Conservation (phyloP, 2,888 invertebrate genomes). For the Nemoura dubitans region DNA sequence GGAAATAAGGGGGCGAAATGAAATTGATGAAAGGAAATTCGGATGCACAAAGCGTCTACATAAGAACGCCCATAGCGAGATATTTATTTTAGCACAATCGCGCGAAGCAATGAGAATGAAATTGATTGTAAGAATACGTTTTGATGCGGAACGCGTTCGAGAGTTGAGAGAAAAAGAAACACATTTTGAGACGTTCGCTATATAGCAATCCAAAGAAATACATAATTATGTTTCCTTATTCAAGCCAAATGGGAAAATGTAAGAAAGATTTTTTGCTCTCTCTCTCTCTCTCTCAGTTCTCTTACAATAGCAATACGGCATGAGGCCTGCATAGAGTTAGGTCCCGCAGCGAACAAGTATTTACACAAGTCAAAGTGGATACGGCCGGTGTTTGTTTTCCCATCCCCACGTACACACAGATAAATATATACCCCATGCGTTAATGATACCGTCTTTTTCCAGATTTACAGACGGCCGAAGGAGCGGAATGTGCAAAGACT, state of each 20-base stretch:
- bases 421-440: neutral
- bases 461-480: neutral
- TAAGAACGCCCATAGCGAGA: neutral
- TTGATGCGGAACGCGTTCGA: too few species aligned
- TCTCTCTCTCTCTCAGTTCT: too few species aligned
- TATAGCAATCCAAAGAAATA: too few species aligned
- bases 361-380: neutral
- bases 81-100: too few species aligned
- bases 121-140: too few species aligned
- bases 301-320: neutral
- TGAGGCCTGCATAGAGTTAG: neutral
- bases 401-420: neutral
- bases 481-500: neutral
- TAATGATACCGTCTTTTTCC: neutral
- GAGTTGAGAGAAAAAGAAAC: too few species aligned
- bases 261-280: neutral
- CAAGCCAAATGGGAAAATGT: neutral
- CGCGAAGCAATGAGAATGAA: too few species aligned
- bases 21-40: constrained; percentile 9
- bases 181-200: too few species aligned
- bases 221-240: neutral
- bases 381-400: neutral
- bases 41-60: neutral
- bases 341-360: neutral
- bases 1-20: neutral